phyloP scores from a whole-genome alignment of 2,797 vertebrate genomes.

The Chanos chanos region DNA sequence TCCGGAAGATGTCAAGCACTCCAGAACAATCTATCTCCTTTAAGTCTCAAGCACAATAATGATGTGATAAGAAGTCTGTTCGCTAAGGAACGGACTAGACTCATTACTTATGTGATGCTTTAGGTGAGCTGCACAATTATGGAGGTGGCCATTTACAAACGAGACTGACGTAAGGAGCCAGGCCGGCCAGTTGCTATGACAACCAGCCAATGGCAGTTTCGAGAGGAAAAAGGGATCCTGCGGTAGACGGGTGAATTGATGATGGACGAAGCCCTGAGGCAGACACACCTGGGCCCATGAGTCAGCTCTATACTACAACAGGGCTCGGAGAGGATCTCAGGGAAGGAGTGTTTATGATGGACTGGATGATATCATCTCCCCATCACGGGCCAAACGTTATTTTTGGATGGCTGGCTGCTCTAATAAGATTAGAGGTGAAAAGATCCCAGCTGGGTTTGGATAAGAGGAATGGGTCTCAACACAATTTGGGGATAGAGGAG shows the following conservation, averaged over 20 bases:
- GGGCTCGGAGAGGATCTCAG: neutral
- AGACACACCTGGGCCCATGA: conserved; percentile 30
- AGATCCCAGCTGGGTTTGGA: conserved; percentile 5
- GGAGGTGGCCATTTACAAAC: no score
- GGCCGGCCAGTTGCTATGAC: conserved; percentile 41
- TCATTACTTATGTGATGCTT: no score
- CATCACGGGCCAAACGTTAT: conserved; percentile 18
- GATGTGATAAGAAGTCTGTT: no score
- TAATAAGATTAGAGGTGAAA: conserved; percentile 28
- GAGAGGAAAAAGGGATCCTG: conserved; percentile 32
- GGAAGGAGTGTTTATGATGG: conserved; percentile 10
- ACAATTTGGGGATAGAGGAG: neutral
- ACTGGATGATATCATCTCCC: conserved; percentile 7
- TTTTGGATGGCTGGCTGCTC: conserved; percentile 22
- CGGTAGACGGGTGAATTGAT: conserved; percentile 9
- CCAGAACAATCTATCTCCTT: no score
- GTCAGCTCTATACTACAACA: conserved; percentile 12
- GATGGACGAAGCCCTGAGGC: neutral
- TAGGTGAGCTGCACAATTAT: no score
- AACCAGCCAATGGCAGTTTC: conserved; percentile 44
- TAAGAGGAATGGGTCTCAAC: no score
- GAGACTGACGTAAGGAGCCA: conserved; percentile 16
- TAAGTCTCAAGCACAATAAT: no score
- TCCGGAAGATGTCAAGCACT: neutral
- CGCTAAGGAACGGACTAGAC: no score